Base-by-base conservation (phyloP, 2,888 invertebrate species). In the Oligia strigilis region DNA sequence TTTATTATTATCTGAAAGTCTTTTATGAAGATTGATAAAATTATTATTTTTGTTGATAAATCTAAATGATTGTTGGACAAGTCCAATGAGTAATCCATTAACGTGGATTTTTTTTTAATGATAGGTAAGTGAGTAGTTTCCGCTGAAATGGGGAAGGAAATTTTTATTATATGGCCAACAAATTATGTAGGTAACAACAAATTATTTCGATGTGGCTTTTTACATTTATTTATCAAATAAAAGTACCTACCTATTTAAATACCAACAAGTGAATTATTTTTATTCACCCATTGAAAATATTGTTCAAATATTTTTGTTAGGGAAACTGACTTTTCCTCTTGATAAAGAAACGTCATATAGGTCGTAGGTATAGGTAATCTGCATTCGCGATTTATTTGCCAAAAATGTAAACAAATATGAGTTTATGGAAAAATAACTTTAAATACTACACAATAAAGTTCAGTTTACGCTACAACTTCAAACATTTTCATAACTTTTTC, bases 91-190 rank as follows among this genome's bases (percentile, higher is more conserved):
- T 80, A n/a, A 72, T 55, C 2, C n/a, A 4, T 71, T 19, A 40
- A 17, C 11, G 43, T 81, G 75, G 46, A 62, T 23, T 9, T 1
- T 52, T 80, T 81, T 81, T 81, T 36, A 77, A 77, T 49, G 65
- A 14, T 11, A 11, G 19, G 23, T 77, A 29, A 36, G 8, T 2
- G 3, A 3, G 6, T 58, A 40, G 72, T 58, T 65, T 58, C 46
- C 43, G 9, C 4, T 14, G 17, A 66, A 66, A 64, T 43, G 4
- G 19, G 62, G 36, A 46, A 40, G 43, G 29, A 65, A 9, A 11
- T 4, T 60, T 23, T 58, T 2, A 17, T 46, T 49, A 55, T 6
- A 62, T 43, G 4, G 2, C 8, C 46, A 62, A 78, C 17, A 46
- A 6, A 29, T 1, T 29, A 55, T 11, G 4, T 64, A 69, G 36